These are phyloP conservation scores for Pterocles gutturalis DNA, from an alignment of 2,113 vertebrate genomes.

Conservation along the genomic window DNA sequence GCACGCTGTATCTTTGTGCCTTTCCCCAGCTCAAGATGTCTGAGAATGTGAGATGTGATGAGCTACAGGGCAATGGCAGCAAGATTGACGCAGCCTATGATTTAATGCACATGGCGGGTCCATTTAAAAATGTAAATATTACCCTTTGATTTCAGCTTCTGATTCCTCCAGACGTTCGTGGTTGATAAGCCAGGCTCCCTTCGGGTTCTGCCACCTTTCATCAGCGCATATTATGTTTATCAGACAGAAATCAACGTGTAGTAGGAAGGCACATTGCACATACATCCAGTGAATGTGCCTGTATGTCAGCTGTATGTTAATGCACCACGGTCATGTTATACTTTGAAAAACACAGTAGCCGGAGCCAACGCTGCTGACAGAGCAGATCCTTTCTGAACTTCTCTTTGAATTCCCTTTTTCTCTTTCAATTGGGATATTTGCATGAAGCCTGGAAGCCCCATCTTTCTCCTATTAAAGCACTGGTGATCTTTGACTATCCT, in stretches of 20 bases:
- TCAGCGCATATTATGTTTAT: not conserved
- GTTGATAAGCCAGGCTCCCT: constrained; percentile 30
- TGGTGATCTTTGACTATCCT: not conserved
- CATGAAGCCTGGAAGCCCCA: not conserved
- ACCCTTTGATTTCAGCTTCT: constrained; percentile 44
- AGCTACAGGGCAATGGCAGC: not conserved
- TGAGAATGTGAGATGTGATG: not conserved
- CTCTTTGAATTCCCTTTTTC: constrained; percentile 4
- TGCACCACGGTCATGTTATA: not conserved
- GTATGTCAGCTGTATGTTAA: constrained; percentile 12
- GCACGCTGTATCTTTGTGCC: not conserved
- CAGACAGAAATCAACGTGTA: not conserved
- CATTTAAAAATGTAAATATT: constrained; percentile 58
- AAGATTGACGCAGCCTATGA: not conserved
- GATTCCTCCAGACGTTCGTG: constrained; percentile 25
- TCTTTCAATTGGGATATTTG: not conserved
- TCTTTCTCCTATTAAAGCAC: not conserved
- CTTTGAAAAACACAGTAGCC: not conserved
- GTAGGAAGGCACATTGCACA: not conserved
- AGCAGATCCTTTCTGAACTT: constrained; percentile 11
- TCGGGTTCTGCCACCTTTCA: constrained; percentile 42
- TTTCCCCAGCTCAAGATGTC: not conserved
- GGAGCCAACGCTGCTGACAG: not conserved
- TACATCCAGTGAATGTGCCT: not conserved
- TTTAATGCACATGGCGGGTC: not conserved